Evolutionary conservation across 2,888 invertebrate species (phyloP), one percentile per base, ranked within the genome.

Genomic region (Heteromyza rotundicornis): DNA sequence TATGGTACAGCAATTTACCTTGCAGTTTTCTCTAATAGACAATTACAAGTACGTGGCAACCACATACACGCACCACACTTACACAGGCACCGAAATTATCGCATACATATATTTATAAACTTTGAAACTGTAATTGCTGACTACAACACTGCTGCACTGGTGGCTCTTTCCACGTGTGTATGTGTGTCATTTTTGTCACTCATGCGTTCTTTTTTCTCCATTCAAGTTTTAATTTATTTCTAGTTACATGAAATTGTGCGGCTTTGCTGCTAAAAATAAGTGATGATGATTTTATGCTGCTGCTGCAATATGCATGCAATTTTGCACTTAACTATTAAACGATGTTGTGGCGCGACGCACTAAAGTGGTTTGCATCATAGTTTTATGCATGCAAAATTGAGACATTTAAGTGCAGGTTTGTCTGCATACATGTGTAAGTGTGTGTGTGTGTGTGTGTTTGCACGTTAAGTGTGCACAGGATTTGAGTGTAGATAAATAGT

Each of bases 1-100:
- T 12, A 8, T 32, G 32, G 7, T 32, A 32, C 32, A 32, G 40
- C 27, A 27, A 27, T n/a, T 61, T n/a, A 19, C 32, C 20, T 19
- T 51, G 17, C 44, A 52, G n/a, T 36, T 27, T 27, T 52, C 53
- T 36, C 57, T 63, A 65, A 65, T 63, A 59, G 65, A 59, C 63
- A 63, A 65, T 63, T 59, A 61, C 52, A 63, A 61, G 56, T 61
- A n/a, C 40, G n/a, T n/a, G 32, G 65, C 67, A 63, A 64, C 12
- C 50, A 51, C 24, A 7, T 22, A 51, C 19, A 52, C 52, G 24
- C 24, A 24, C 27, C 52, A 17, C 52, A 52, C 24, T 23, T n/a
- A 40, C 51, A 23, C n/a, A 24, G 5, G 23, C 22, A 24, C 24
- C 50, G 22, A 20, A 20, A 50, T 22, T 50, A 12, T 12, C 20